Evolutionary conservation across 2,113 vertebrate genomes (phyloP).

Genomic region (Thalassoma bifasciatum): DNA sequence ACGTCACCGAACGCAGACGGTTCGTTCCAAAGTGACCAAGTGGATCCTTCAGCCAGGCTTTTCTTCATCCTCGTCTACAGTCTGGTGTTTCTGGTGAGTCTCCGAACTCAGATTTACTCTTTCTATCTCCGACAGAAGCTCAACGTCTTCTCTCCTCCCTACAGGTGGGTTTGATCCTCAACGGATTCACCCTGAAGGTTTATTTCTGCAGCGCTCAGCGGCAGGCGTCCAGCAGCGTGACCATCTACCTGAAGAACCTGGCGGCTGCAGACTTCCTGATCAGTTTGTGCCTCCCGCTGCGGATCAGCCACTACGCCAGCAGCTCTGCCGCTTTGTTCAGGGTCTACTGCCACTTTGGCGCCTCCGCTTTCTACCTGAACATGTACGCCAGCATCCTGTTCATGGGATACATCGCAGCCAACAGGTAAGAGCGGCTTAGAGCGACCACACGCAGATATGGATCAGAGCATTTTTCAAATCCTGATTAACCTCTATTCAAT

Average conservation of each 20-base stretch:
- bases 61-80: conserved; percentile 68
- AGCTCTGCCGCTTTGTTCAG: conserved; percentile 5
- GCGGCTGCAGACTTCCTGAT: conserved; percentile 78
- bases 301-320: conserved; percentile 63
- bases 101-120: neutral
- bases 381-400: conserved; percentile 85
- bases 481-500: too few species aligned
- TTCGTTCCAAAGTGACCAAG: accelerated
- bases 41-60: conserved; percentile 12
- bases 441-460: too few species aligned
- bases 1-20: neutral
- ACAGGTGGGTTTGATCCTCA: conserved; percentile 74
- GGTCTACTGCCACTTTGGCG: conserved; percentile 77
- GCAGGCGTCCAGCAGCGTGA: conserved; percentile 58
- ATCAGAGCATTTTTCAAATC: too few species aligned
- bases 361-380: conserved; percentile 79
- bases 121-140: neutral
- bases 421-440: conserved; percentile 67
- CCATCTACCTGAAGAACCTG: conserved; percentile 81
- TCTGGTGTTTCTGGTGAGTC: conserved; percentile 69
- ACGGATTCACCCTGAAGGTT: conserved; percentile 74
- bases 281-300: conserved; percentile 74
- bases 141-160: too few species aligned
- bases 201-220: conserved; percentile 68
- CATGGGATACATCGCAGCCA: conserved; percentile 81